Percentiles rank a stretch among this genome's conserved stretches.
These are phyloP conservation scores for Motacilla alba DNA, from an alignment of 2,113 vertebrate genomes.

Conservation along the genomic window DNA sequence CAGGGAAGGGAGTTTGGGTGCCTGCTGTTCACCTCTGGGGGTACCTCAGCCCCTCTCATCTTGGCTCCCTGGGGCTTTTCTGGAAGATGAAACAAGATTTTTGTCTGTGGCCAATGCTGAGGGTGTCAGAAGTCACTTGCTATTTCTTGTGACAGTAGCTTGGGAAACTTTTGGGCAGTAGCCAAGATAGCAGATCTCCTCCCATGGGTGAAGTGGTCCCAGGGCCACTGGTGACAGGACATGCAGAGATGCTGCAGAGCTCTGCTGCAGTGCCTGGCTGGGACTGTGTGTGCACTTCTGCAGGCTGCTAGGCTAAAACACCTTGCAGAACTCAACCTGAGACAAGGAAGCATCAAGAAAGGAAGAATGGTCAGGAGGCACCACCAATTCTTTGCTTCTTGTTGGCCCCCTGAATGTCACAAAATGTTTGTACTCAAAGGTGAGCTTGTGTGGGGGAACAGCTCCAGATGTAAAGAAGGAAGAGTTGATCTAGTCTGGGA, in stretches of 20 bases:
- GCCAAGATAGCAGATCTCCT: background rate
- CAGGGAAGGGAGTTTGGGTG: background rate
- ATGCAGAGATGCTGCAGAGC: background rate
- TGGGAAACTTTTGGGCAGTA: background rate
- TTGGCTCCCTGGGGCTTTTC: background rate
- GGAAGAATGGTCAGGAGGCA: background rate
- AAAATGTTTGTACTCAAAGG: accelerated
- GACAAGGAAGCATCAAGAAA: background rate
- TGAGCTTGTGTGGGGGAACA: background rate
- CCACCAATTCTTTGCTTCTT: background rate
- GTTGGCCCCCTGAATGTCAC: background rate
- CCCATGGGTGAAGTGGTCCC: background rate
- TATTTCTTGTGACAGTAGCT: background rate
- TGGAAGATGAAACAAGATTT: background rate
- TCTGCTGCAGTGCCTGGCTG: background rate
- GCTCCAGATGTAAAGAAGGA: background rate
- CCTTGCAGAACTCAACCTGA: background rate
- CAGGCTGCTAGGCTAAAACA: background rate
- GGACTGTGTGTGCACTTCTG: background rate
- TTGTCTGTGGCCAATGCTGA: background rate
- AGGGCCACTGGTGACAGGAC: accelerated
- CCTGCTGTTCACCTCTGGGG: accelerated
- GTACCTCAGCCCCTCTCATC: accelerated
- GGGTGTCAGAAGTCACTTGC: background rate
- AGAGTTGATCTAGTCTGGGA: background rate